Evolutionary conservation across 1,140 invertebrate species (phyloP).

Genomic region (Acyrthosiphon pisum): DNA sequence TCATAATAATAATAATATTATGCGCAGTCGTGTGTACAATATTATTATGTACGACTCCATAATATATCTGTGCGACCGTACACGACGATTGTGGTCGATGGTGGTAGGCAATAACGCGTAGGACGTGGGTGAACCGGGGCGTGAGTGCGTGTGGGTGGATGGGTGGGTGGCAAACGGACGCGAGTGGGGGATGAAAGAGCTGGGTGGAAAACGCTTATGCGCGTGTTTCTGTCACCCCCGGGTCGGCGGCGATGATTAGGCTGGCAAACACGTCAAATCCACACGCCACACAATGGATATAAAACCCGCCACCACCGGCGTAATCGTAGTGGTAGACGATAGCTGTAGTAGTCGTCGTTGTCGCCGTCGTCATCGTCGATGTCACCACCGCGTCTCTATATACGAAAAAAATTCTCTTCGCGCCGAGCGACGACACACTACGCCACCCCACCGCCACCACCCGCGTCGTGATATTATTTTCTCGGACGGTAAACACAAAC

Average conservation of each 20-base stretch:
- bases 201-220: neutral
- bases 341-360: neutral
- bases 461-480: neutral
- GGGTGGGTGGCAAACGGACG: neutral
- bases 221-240: slow-evolving; percentile 46
- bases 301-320: slow-evolving; percentile 9
- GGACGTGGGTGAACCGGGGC: neutral
- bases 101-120: no score
- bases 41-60: neutral
- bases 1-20: neutral
- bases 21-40: neutral
- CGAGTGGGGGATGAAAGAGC: neutral
- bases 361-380: neutral
- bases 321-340: neutral
- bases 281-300: slow-evolving; percentile 26
- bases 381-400: neutral
- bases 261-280: slow-evolving; percentile 55
- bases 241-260: slow-evolving; percentile 38
- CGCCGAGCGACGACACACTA: neutral
- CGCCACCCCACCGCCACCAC: neutral
- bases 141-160: neutral
- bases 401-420: slow-evolving; percentile 9
- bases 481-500: slow-evolving; percentile 16
- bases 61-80: neutral
- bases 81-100: neutral